Evolutionary conservation across 1,140 invertebrate genomes (phyloP).

Genomic region (Notospermus geniculatus): DNA sequence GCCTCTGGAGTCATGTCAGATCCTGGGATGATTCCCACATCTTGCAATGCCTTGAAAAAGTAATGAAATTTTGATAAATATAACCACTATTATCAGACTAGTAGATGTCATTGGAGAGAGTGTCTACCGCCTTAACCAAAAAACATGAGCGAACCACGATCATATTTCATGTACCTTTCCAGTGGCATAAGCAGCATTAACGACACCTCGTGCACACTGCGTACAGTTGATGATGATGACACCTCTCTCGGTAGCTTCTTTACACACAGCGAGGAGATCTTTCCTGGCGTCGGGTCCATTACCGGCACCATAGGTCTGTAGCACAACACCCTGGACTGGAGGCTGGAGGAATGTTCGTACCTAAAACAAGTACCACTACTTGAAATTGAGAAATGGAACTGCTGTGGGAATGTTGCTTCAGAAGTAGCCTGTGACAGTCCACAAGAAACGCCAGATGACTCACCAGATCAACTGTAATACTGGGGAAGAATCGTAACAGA

Average conservation of each 20-base stretch:
- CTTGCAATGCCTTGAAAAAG: slow-evolving; percentile 55
- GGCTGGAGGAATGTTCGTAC: slow-evolving; percentile 75
- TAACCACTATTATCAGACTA: no score
- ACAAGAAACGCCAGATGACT: slow-evolving; percentile 28
- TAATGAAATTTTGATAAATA: not conserved
- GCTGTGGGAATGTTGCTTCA: no score
- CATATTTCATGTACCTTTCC: slow-evolving; percentile 63
- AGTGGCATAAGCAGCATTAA: slow-evolving; percentile 76
- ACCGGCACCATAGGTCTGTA: slow-evolving; percentile 90
- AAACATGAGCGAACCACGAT: not conserved
- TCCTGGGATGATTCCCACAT: slow-evolving; percentile 79
- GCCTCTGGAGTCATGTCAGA: slow-evolving; percentile 95
- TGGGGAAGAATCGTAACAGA: slow-evolving; percentile 83
- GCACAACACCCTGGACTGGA: slow-evolving; percentile 79
- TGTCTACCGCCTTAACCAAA: no score
- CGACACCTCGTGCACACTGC: slow-evolving; percentile 76
- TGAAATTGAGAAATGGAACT: no score
- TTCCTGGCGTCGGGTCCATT: slow-evolving; percentile 82
- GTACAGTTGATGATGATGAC: slow-evolving; percentile 91
- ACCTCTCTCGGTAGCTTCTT: slow-evolving; percentile 72
- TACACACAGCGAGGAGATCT: slow-evolving; percentile 77
- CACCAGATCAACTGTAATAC: slow-evolving; percentile 78
- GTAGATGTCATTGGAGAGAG: no score
- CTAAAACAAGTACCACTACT: no score
- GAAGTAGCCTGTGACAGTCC: no score